phyloP scores from a whole-genome alignment of 2,888 invertebrate species.

The Microctonus brassicae region DNA sequence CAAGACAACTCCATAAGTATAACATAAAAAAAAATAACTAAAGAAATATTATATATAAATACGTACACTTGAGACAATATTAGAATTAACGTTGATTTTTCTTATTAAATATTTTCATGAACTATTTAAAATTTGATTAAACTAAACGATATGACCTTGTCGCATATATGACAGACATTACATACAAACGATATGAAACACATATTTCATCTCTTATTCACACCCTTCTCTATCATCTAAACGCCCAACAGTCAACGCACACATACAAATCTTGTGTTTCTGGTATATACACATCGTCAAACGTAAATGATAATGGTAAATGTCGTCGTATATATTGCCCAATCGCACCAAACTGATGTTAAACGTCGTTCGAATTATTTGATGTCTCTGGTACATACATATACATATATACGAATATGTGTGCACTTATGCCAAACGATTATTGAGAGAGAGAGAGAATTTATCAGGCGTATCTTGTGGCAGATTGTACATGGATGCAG shows the following conservation, averaged over 20 bases:
- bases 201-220: neutral
- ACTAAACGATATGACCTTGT: neutral
- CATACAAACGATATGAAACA: neutral
- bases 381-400: neutral
- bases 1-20: no score
- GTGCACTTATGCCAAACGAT: neutral
- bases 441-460: neutral
- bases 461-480: neutral
- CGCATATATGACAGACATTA: neutral
- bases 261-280: neutral
- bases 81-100: neutral
- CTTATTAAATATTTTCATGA: neutral
- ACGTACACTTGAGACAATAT: neutral
- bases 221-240: neutral
- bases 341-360: neutral
- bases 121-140: neutral
- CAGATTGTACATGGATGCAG: neutral
- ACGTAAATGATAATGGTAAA: conserved; percentile 15
- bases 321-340: neutral
- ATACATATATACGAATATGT: neutral
- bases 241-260: neutral
- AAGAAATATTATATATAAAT: no score
- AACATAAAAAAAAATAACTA: no score
- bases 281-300: neutral
- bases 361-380: neutral